phyloP scores from a whole-genome alignment of 1,140 invertebrate genomes.

The Hormaphis cornu region DNA sequence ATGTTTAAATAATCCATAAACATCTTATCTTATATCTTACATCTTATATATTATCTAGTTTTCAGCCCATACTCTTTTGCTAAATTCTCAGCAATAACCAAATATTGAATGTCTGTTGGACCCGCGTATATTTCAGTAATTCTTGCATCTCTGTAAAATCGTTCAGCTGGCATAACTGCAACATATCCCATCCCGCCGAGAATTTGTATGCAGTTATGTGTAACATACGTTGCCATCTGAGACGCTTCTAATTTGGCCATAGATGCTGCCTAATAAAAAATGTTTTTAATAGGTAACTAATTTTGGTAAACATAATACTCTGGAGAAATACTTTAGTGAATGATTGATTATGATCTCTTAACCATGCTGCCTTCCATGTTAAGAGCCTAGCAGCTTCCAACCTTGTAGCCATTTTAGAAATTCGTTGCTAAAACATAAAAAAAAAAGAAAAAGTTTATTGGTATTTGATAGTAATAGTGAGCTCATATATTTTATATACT shows the following conservation, averaged over 20 bases:
- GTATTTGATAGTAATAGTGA: neutral
- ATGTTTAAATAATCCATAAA: neutral
- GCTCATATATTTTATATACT: conserved; percentile 31
- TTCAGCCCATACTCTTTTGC: conserved; percentile 37
- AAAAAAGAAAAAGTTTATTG: neutral
- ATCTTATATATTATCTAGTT: conserved; percentile 32
- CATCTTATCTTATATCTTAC: too few relatives aligned
- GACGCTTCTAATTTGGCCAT: conserved; percentile 56
- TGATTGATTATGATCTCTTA: conserved; percentile 48
- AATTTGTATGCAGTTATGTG: conserved; percentile 53
- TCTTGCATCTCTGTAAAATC: conserved; percentile 47
- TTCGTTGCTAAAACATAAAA: conserved; percentile 36
- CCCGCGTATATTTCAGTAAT: conserved; percentile 43
- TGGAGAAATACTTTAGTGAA: conserved; percentile 47
- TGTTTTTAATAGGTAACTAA: neutral
- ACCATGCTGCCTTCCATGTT: conserved; percentile 51
- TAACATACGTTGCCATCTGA: conserved; percentile 51
- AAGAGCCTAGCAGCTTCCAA: conserved; percentile 50
- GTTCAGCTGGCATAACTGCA: conserved; percentile 51
- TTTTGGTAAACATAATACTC: neutral
- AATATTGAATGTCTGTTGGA: conserved; percentile 36
- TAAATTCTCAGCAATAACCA: conserved; percentile 36
- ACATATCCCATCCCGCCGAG: conserved; percentile 51
- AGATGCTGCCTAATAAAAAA: conserved; percentile 46
- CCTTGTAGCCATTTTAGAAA: conserved; percentile 52